These are phyloP conservation scores for Paracyclopina nana DNA, from an alignment of 1,140 invertebrate genomes.

Conservation along the genomic window DNA sequence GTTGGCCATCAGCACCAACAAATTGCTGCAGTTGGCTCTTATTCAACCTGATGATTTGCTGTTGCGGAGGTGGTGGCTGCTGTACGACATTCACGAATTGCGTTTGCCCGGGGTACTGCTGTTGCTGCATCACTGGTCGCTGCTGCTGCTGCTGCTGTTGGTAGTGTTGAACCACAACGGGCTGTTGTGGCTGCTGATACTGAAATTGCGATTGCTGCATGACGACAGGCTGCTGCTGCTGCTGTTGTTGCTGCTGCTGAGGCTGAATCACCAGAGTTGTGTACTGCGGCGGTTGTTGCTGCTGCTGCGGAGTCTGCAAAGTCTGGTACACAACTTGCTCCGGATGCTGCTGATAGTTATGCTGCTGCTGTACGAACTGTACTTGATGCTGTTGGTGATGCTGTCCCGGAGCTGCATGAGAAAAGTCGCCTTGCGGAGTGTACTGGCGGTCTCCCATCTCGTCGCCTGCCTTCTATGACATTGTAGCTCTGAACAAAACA, in stretches of 20 bases:
- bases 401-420: not conserved
- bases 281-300: constrained; percentile 3
- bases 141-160: not conserved
- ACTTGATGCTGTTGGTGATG: not conserved
- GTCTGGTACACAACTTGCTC: not conserved
- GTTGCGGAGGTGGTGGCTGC: not conserved
- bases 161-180: not conserved
- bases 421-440: too few species aligned
- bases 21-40: too few species aligned
- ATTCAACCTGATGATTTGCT: too few species aligned
- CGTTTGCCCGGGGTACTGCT: not conserved
- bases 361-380: not conserved
- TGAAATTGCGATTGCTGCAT: not conserved
- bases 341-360: not conserved
- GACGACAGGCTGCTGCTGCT: not conserved
- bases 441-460: too few species aligned
- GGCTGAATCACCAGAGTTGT: not conserved
- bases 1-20: too few species aligned
- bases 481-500: too few species aligned
- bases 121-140: not conserved
- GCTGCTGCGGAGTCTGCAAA: not conserved
- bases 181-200: not conserved
- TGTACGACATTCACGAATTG: not conserved
- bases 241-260: constrained; percentile 9
- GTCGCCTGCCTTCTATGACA: too few species aligned